Evolutionary conservation across 2,888 invertebrate genomes (phyloP), one percentile per base, ranked within the genome.

Genomic region (Hirtodrosophila cameraria): DNA sequence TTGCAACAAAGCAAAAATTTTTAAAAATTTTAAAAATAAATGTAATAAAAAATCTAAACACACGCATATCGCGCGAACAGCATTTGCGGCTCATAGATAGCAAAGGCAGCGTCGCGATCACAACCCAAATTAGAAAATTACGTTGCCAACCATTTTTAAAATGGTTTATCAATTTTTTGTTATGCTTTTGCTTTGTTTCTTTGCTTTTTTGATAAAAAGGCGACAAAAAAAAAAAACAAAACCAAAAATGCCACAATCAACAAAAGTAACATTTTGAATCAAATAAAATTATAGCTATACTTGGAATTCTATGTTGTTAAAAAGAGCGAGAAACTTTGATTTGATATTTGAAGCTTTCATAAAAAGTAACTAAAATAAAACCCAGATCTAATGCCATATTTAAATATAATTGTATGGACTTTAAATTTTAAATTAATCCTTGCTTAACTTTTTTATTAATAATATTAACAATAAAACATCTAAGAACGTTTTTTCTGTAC

Each of bases 61-160:
- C 12, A 20, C n/a, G 20, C 49, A 20, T 15, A 43, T 11, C 13
- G 30, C 11, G 27, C 43, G 30, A 33, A 55, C n/a, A n/a, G 62
- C 41, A 35, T 50, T 43, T n/a, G 57, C 28, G 27, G 20, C 46
- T 30, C 15, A 11, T 20, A 33, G 31, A 38, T 48, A 49, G 5
- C 3, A 38, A 38, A 49, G 23, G 31, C 45, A n/a, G 20, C 49
- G 18, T 12, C 53, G 54, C 49, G 52, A 72, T 72, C 67, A 67
- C 41, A 72, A 46, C 66, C 63, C 42, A 78, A 82, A 57, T 70
- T 78, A 78, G 82, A 78, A 78, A 63, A 81, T 78, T 78, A 78
- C 78, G 78, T 64, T 42, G 63, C 33, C 54, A 50, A 58, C 30
- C 28, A 38, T 63, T 59, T 42, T 46, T 13, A 46, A 69, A 53